Conservation (phyloP, 2,797 vertebrate genomes). For the Chrysocyon brachyurus region DNA sequence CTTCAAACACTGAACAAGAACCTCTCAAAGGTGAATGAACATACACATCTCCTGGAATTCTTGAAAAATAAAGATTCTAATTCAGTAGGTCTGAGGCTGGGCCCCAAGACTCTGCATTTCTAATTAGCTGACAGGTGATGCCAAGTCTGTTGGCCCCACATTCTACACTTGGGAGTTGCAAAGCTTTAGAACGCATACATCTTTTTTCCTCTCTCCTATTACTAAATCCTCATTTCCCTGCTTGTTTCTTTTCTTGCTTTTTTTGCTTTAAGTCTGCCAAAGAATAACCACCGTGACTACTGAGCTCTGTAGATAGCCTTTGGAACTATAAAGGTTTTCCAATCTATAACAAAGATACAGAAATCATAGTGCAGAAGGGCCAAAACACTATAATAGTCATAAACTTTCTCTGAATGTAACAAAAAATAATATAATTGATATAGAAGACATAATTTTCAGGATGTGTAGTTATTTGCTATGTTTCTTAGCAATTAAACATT, state of each 20-base stretch:
- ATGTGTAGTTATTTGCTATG: constrained; percentile 18
- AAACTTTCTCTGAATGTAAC: constrained; percentile 34
- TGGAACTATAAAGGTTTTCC: not conserved
- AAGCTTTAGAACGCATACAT: not conserved
- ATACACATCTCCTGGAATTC: not conserved
- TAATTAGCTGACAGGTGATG: not conserved
- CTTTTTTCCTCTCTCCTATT: not conserved
- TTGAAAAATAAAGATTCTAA: not conserved
- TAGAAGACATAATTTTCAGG: not conserved
- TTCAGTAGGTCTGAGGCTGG: not conserved
- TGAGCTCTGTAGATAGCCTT: not conserved
- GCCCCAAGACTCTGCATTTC: not conserved
- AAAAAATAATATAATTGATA: constrained; percentile 45
- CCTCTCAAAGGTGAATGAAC: constrained; percentile 24
- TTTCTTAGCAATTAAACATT: constrained; percentile 60
- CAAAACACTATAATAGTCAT: not conserved
- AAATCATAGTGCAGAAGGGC: constrained; percentile 8
- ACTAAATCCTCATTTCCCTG: not conserved
- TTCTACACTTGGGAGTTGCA: not conserved
- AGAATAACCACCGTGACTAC: not conserved
- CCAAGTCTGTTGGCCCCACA: not conserved
- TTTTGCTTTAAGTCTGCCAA: not conserved
- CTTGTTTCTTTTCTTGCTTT: not conserved
- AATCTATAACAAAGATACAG: not conserved
- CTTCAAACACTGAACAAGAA: not conserved